Evolutionary conservation across 1,140 invertebrate species (phyloP).

Genomic region (Episyrphus balteatus): DNA sequence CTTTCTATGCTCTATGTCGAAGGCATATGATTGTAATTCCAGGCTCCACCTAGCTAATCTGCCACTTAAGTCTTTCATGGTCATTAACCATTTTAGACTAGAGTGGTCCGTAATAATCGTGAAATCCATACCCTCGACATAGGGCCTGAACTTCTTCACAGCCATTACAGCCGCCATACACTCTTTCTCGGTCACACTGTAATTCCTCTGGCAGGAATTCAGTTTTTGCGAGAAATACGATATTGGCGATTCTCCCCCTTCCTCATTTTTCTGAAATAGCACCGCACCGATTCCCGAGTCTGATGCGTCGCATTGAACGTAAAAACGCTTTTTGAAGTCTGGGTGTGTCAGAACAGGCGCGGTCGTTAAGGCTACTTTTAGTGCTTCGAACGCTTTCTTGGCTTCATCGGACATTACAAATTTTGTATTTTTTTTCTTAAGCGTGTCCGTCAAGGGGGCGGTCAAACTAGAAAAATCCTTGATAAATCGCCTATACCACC

Average conservation of each 20-base stretch:
- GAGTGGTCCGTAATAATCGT: constrained; percentile 25
- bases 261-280: constrained; percentile 18
- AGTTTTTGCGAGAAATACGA: constrained; percentile 25
- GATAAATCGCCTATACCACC: too few species aligned
- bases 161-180: constrained; percentile 32
- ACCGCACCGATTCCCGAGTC: constrained; percentile 26
- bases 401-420: constrained; percentile 19
- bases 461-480: too few species aligned
- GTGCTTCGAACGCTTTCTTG: constrained; percentile 19
- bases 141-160: constrained; percentile 33
- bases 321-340: constrained; percentile 24
- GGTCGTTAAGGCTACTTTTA: constrained; percentile 18
- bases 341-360: constrained; percentile 26
- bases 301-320: constrained; percentile 32
- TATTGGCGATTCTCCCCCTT: constrained; percentile 14
- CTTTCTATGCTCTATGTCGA: constrained; percentile 20
- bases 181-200: too few species aligned
- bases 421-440: too few species aligned
- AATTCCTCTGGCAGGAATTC: constrained; percentile 1
- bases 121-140: too few species aligned
- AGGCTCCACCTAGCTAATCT: too few species aligned
- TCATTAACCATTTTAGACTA: too few species aligned
- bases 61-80: too few species aligned
- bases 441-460: too few species aligned
- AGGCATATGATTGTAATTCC: too few species aligned